phyloP scores from a whole-genome alignment of 2,113 vertebrate species.

The Tupaia tana region DNA sequence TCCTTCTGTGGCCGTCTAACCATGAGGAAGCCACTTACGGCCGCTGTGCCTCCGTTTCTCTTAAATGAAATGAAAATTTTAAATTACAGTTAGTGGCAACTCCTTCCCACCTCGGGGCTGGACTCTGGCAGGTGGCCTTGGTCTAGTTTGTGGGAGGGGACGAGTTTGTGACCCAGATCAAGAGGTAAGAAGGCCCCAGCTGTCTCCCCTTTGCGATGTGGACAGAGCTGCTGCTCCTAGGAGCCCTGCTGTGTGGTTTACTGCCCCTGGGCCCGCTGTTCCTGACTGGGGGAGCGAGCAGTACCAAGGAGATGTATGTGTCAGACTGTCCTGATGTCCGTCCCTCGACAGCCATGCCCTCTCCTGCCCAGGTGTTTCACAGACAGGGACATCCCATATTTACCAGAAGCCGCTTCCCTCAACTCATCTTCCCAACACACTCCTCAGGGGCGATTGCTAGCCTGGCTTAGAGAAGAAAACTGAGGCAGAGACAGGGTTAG shows the following conservation, averaged over 20 bases:
- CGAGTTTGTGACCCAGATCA: background rate
- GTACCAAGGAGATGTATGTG: too few relatives aligned
- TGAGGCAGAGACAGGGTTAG: background rate
- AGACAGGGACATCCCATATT: background rate
- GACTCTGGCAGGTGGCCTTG: background rate
- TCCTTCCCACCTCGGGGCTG: background rate
- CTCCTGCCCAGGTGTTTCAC: background rate
- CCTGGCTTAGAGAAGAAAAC: background rate
- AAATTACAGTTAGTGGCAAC: fast-evolving
- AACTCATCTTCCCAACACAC: background rate
- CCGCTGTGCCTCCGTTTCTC: background rate
- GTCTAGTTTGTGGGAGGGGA: background rate
- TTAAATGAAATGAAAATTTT: background rate
- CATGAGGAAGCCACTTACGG: background rate
- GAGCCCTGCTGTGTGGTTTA: background rate
- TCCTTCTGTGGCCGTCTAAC: background rate
- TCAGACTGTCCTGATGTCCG: too few relatives aligned
- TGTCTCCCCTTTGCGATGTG: background rate
- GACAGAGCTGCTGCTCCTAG: background rate
- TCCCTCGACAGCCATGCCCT: background rate
- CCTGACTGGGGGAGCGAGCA: background rate
- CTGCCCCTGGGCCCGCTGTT: fast-evolving
- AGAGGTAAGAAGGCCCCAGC: background rate
- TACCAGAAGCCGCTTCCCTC: background rate
- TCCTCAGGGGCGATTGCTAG: background rate